Evolutionary conservation across 2,113 vertebrate genomes (phyloP).

Genomic region (Campylomormyrus tamandua): DNA sequence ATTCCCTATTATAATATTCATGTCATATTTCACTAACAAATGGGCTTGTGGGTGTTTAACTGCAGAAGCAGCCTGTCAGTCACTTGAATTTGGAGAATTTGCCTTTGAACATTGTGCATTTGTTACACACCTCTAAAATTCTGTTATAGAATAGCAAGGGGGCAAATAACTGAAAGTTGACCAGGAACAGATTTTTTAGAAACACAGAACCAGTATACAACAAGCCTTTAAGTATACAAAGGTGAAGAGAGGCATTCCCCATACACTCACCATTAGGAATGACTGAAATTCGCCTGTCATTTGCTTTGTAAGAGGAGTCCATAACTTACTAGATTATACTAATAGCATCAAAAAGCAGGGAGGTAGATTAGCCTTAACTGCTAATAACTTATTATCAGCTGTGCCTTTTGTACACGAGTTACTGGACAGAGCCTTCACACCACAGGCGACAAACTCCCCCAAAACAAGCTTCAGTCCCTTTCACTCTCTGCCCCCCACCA

Average conservation of each 20-base stretch:
- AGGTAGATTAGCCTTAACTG: background rate
- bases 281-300: background rate
- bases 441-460: background rate
- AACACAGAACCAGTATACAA: background rate
- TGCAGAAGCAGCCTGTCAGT: conserved; percentile 9
- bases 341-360: background rate
- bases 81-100: background rate
- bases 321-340: background rate
- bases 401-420: too few relatives aligned
- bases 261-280: background rate
- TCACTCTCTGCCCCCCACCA: background rate
- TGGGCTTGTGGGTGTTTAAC: background rate
- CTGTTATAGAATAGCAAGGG: background rate
- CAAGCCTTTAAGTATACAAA: background rate
- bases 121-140: background rate
- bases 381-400: background rate
- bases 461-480: background rate
- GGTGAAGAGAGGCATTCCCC: background rate
- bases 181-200: background rate
- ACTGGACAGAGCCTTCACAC: background rate
- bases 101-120: background rate
- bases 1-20: conserved; percentile 13
- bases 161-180: background rate
- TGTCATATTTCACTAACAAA: background rate
- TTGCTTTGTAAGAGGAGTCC: background rate